Percentiles rank a stretch among this genome's conserved stretches.
Conservation (phyloP, 1,140 invertebrate species). For the Aphelinus atriplicis region DNA sequence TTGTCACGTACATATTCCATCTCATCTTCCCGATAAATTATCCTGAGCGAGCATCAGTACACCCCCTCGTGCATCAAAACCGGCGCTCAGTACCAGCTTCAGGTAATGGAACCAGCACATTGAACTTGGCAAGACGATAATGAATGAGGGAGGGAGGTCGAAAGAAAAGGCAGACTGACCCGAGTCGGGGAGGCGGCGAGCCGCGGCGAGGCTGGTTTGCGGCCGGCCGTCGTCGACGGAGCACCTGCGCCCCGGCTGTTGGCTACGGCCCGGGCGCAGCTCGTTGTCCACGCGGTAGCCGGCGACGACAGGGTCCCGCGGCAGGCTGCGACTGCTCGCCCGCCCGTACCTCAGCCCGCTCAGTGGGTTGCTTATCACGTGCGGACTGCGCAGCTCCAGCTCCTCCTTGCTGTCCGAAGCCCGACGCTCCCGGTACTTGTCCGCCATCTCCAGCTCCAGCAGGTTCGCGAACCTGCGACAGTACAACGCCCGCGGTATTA, state of each 20-base stretch:
- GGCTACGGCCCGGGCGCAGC: constrained; percentile 34
- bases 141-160: too few species aligned
- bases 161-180: too few species aligned
- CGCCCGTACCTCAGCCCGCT: constrained; percentile 43
- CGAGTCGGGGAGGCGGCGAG: too few species aligned
- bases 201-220: too few species aligned
- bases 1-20: too few species aligned
- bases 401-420: constrained; percentile 54
- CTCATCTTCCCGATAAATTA: too few species aligned
- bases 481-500: background rate
- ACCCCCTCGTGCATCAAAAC: too few species aligned
- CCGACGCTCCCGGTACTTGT: background rate
- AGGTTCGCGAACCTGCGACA: constrained; percentile 54
- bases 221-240: background rate
- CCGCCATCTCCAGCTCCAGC: constrained; percentile 56
- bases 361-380: constrained; percentile 52
- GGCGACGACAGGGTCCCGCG: constrained; percentile 54
- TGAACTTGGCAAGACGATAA: too few species aligned
- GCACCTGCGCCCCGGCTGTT: background rate
- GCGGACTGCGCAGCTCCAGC: constrained; percentile 56
- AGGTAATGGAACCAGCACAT: too few species aligned
- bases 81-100: too few species aligned
- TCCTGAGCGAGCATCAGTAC: too few species aligned
- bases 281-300: constrained; percentile 56
- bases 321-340: constrained; percentile 54